Conservation (phyloP, 2,888 invertebrate genomes). For the Drosophila austrosaltans region DNA sequence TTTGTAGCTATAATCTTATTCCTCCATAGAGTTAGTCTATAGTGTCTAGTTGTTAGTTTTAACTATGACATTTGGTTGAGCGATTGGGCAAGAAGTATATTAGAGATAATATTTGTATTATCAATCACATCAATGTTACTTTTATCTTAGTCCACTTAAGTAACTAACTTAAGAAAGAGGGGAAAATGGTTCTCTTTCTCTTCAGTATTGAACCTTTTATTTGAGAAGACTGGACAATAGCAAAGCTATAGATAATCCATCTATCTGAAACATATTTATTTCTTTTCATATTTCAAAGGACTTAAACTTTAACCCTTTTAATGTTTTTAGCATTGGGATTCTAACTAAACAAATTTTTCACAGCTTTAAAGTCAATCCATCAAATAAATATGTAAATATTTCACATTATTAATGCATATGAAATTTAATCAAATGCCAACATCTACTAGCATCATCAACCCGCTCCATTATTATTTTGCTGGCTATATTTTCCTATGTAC, state of each 20-base stretch:
- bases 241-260: too few species aligned
- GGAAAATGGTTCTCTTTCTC: too few species aligned
- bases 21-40: not conserved
- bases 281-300: not conserved
- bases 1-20: not conserved
- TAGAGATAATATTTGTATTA: conserved; percentile 3
- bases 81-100: not conserved
- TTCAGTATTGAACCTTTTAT: not conserved
- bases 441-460: too few species aligned
- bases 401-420: conserved; percentile 1
- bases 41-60: conserved; percentile 11
- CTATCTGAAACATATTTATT: too few species aligned
- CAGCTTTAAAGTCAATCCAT: conserved; percentile 9
- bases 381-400: conserved; percentile 11
- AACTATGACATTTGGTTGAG: conserved; percentile 9
- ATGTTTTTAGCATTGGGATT: too few species aligned
- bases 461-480: too few species aligned
- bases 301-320: conserved; percentile 1
- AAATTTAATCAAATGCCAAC: conserved; percentile 3
- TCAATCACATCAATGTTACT: conserved; percentile 3
- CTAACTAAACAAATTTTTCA: not conserved
- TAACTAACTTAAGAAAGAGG: too few species aligned
- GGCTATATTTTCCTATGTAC: too few species aligned
- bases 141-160: not conserved
- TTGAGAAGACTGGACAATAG: not conserved